Base-by-base conservation (phyloP, 2,797 vertebrate genomes). In the Sebastes paucispinis region DNA sequence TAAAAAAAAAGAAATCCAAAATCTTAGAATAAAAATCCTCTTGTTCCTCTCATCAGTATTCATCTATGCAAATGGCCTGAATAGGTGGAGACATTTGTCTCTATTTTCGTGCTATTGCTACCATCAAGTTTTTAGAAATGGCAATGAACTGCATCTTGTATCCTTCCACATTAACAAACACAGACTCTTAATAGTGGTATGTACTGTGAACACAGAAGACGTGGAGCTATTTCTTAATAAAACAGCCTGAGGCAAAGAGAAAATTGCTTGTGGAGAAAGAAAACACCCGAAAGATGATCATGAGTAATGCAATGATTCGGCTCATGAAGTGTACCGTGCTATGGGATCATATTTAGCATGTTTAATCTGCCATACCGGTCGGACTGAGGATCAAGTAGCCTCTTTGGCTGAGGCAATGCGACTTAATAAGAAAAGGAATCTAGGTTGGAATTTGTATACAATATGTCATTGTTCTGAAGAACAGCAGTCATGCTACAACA, bases 191-290 rank as follows among this genome's bases (percentile, higher is more conserved):
- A 32, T 75, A 73, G 32, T 22, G 39, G 12, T 29, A 32, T 58
- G 63, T 22, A 6, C 50, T 34, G 16, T 57, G 31, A 82, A 65
- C 32, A 64, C 34, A 84, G 77, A 66, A 75, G 36, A 84, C 6
- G 11, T 22, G 52, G 18, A 27, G 67, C 57, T 32, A 43, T 69
- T 88, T 62, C 27, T 81, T 67, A 86, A 85, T 24, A 69, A 83
- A 88, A 88, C 74, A 81, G 64, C 74, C 75, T 0, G 29, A 80
- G 66, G 80, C 29, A 57, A 74, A 85, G 20, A 77, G 54, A 77
- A 80, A 57, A 67, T 18, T 58, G 60, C 73, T 83, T 13, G 34
- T 36, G 36, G 55, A 68, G 39, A 75, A 75, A 82, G 54, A 80
- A 82, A 50, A 36, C 22, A 79, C 0, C 10, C 80, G 14, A 43